Evolutionary conservation across 2,113 vertebrate genomes (phyloP).

Genomic region (Todiramphus saurophagus): DNA sequence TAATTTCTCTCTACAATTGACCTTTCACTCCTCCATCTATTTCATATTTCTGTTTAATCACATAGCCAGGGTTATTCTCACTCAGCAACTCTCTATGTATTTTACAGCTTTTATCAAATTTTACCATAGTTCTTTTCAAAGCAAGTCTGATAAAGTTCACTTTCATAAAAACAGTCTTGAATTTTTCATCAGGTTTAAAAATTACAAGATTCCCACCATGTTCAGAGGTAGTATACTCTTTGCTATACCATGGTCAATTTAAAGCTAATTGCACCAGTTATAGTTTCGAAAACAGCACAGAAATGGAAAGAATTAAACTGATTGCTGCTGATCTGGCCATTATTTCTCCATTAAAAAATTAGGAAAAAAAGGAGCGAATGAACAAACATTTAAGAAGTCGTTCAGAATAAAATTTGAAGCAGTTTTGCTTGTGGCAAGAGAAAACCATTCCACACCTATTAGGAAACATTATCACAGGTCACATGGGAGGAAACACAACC

Average conservation of each 20-base stretch:
- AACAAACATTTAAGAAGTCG: neutral
- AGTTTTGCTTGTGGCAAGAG: neutral
- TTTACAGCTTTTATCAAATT: neutral
- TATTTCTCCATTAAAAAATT: neutral
- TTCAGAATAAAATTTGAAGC: neutral
- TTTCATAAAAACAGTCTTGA: neutral
- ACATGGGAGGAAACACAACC: neutral
- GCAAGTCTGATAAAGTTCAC: neutral
- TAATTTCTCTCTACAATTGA: constrained; percentile 49
- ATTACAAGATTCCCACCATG: neutral
- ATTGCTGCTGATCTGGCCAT: neutral
- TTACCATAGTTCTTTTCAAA: neutral
- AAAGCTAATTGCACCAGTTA: neutral
- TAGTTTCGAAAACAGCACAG: neutral
- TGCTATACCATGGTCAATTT: neutral
- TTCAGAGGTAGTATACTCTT: neutral
- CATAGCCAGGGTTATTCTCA: neutral
- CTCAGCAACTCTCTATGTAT: neutral
- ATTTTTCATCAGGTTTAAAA: neutral
- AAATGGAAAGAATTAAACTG: neutral
- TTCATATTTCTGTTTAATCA: constrained; percentile 42
- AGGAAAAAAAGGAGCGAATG: neutral
- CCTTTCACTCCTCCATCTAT: constrained; percentile 31
- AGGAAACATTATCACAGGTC: neutral
- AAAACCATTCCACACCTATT: neutral